Evolutionary conservation across 2,888 invertebrate genomes (phyloP).

Genomic region (Pachliopta kotzebuea): DNA sequence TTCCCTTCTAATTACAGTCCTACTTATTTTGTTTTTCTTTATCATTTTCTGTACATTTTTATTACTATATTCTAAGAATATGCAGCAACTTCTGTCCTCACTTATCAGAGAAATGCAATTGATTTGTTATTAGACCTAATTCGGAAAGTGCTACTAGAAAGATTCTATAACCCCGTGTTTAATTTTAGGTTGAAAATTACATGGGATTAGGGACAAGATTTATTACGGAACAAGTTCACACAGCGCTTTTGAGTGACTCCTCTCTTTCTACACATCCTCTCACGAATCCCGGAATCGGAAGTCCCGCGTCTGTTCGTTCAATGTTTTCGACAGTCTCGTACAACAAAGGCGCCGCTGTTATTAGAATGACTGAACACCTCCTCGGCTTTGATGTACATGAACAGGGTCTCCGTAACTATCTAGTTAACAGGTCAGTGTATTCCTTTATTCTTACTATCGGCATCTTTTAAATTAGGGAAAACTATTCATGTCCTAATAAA

Average conservation of each 20-base stretch:
- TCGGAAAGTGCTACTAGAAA: too few species aligned
- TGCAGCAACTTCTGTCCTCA: too few species aligned
- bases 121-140: too few species aligned
- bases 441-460: neutral
- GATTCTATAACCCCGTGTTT: neutral
- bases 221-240: constrained; percentile 84
- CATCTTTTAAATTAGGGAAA: neutral
- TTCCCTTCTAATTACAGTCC: too few species aligned
- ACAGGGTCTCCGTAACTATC: constrained; percentile 78
- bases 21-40: too few species aligned
- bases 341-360: constrained; percentile 83
- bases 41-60: too few species aligned
- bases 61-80: too few species aligned
- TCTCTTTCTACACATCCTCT: constrained; percentile 79
- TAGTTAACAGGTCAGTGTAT: constrained; percentile 66
- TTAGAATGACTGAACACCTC: constrained; percentile 85
- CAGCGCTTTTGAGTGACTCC: constrained; percentile 82
- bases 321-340: constrained; percentile 86
- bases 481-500: too few species aligned
- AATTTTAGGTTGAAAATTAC: constrained; percentile 77
- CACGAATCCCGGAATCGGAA: constrained; percentile 75
- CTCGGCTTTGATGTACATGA: constrained; percentile 77
- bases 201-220: constrained; percentile 86
- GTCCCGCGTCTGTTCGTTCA: constrained; percentile 77
- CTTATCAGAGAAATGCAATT: too few species aligned